Evolutionary conservation across 2,888 invertebrate genomes (phyloP), one percentile per base, ranked within the genome.

Genomic region (Pantelozetes paolii): DNA sequence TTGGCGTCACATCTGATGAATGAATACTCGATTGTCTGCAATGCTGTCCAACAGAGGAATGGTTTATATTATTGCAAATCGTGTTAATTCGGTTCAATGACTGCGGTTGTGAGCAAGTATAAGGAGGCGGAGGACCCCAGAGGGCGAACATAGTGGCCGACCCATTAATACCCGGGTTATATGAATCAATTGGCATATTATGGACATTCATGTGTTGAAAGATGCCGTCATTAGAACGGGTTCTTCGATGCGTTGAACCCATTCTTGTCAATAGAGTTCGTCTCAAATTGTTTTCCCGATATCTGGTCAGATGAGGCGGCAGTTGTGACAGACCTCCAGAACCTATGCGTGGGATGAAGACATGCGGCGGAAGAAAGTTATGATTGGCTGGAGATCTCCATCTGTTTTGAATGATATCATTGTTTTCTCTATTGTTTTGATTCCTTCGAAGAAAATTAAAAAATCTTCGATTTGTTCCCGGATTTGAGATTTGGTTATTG

Each of bases 91-190:
- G 20, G n/a, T 70, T 70, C 70, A 45, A 18, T 45, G 70, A 70
- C 32, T 80, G 80, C 23, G 81, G 81, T 64, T 64, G 64, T 36
- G 64, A 64, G 36, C 64, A 64, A 18, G 36, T 64, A 80, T 93
- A 93, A 0, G 92, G 92, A 0, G 93, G 92, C 0, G 92, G 92
- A 0, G 92, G 93, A 0, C 92, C 93, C 92, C 92, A 92, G 23
- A 91, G 81, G 83, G 72, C 72, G 20, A 62, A 59, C 9, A 62
- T 36, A 36, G 32, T 36, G 18, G 59, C 13, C 13, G 59, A 59
- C 13, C 18, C 59, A 28, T 28, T 59, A 1, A n/a, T 2, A n/a
- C 3, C 3, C 1, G 50, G n/a, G 20, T 18, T 50, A 50, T 50
- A 50, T 18, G 50, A 2, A 59, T 59, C 59, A 15, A 28, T 30